Evolutionary conservation across 2,797 vertebrate species (phyloP).

Genomic region (Allobates femoralis): DNA sequence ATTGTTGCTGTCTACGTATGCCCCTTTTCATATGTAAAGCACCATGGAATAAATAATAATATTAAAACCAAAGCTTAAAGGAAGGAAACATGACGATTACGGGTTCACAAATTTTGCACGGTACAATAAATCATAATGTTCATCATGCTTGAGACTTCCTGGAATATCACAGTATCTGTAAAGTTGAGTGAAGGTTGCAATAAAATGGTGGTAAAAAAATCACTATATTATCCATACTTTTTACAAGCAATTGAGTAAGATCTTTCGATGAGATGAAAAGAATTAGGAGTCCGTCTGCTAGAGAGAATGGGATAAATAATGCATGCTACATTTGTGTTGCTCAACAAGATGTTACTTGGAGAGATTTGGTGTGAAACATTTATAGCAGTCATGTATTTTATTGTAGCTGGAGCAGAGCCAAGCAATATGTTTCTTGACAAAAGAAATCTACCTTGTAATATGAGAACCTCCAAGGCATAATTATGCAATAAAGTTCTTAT

Average conservation of each 20-base stretch:
- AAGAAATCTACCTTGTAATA: conserved; percentile 82
- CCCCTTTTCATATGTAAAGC: no score
- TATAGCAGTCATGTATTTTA: conserved; percentile 83
- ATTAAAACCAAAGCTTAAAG: no score
- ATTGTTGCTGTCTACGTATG: no score
- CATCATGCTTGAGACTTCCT: neutral
- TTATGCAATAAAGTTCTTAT: conserved; percentile 87
- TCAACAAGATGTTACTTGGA: conserved; percentile 76
- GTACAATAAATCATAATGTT: neutral
- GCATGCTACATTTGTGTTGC: conserved; percentile 68
- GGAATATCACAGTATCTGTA: neutral
- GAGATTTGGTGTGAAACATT: conserved; percentile 81
- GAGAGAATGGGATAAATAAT: conserved; percentile 76
- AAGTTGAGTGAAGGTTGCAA: neutral
- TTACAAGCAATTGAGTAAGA: neutral
- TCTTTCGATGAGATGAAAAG: conserved; percentile 66
- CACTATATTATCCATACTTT: conserved; percentile 4
- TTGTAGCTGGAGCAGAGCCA: conserved; percentile 82
- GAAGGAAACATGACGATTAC: neutral
- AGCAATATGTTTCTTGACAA: conserved; percentile 83
- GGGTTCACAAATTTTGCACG: neutral
- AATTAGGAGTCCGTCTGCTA: conserved; percentile 75
- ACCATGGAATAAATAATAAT: no score
- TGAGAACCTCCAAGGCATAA: conserved; percentile 81
- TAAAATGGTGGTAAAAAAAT: neutral